Evolutionary conservation across 1,140 invertebrate genomes (phyloP).

Genomic region (Reticulitermes speratus): DNA sequence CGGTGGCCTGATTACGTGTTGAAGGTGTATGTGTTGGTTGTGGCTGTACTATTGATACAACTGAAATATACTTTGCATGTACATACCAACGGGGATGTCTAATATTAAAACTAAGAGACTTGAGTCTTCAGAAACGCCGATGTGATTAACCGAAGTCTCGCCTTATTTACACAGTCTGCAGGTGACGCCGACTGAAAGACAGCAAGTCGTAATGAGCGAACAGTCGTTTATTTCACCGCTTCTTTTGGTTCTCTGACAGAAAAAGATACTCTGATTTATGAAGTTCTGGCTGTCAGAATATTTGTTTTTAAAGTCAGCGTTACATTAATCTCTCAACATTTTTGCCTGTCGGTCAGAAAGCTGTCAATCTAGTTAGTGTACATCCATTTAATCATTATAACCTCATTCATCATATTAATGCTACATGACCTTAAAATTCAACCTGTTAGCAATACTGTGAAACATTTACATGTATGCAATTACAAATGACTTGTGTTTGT

Average conservation of each 20-base stretch:
- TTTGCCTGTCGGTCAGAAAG: not conserved
- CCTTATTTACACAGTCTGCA: too few relatives aligned
- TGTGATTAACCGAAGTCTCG: too few relatives aligned
- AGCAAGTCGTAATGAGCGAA: too few relatives aligned
- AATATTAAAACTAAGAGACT: too few relatives aligned
- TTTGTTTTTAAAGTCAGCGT: not conserved
- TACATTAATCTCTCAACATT: slow-evolving; percentile 11
- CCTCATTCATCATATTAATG: slow-evolving; percentile 6
- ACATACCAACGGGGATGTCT: too few relatives aligned
- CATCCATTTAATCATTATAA: not conserved
- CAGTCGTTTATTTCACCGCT: too few relatives aligned
- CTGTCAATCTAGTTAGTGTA: not conserved
- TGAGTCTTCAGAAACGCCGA: too few relatives aligned
- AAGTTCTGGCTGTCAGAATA: not conserved
- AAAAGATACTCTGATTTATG: not conserved
- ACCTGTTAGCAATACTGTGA: not conserved
- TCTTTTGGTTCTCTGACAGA: not conserved
- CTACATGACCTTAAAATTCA: not conserved
- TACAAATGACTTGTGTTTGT: not conserved
- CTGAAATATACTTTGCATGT: too few relatives aligned
- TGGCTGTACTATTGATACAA: too few relatives aligned
- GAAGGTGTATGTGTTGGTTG: too few relatives aligned
- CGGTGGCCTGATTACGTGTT: too few relatives aligned
- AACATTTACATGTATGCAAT: not conserved
- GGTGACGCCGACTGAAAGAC: too few relatives aligned